Conservation (phyloP, 2,797 vertebrate species). For the Pygocentrus nattereri region DNA sequence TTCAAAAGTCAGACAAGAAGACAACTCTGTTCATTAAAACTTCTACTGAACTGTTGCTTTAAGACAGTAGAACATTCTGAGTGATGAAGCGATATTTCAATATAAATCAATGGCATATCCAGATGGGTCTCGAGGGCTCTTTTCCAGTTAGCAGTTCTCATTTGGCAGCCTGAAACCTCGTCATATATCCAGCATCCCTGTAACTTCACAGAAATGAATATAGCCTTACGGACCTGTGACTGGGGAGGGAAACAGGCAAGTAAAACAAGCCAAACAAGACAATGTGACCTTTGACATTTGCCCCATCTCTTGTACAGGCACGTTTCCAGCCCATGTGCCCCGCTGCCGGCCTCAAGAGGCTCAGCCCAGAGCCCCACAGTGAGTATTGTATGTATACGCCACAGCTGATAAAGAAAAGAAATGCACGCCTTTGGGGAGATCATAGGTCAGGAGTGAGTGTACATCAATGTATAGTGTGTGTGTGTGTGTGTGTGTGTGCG, state of each 20-base stretch:
- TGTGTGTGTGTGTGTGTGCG: slow-evolving; percentile 17
- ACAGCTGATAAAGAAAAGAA: slow-evolving; percentile 50
- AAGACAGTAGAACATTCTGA: neutral
- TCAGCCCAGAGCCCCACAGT: slow-evolving; percentile 29
- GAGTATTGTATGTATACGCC: slow-evolving; percentile 32
- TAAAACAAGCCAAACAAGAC: slow-evolving; percentile 38
- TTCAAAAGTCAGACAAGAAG: neutral
- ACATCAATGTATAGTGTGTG: neutral
- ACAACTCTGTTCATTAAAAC: neutral
- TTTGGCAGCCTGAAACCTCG: neutral
- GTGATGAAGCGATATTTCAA: neutral
- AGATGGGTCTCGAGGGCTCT: slow-evolving; percentile 9
- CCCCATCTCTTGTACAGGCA: slow-evolving; percentile 11
- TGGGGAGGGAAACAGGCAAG: slow-evolving; percentile 6
- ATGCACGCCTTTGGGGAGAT: slow-evolving; percentile 32
- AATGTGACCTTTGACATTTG: slow-evolving; percentile 35
- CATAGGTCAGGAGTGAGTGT: slow-evolving; percentile 35
- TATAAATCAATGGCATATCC: neutral
- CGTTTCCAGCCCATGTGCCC: neutral
- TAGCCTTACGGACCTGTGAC: neutral
- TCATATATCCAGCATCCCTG: neutral
- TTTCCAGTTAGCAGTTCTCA: neutral
- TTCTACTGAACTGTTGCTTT: neutral
- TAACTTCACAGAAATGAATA: neutral
- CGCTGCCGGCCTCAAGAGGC: neutral